A percentile compares a stretch with the other conserved stretches of the same genome.
These are phyloP conservation scores for Oncopeltus fasciatus DNA, from an alignment of 1,140 invertebrate species.

Conservation along the genomic window DNA sequence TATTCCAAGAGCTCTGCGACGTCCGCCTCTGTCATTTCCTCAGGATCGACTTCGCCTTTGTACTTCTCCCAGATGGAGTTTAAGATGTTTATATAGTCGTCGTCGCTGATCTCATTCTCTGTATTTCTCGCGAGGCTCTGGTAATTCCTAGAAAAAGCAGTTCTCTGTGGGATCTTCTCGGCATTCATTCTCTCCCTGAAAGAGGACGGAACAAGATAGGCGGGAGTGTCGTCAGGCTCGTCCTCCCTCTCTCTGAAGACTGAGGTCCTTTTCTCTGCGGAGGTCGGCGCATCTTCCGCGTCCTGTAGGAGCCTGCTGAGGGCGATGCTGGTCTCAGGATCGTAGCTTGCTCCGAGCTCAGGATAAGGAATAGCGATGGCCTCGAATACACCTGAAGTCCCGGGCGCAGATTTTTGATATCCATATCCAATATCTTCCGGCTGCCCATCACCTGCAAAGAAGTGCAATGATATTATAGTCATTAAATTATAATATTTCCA, in stretches of 20 bases:
- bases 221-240: constrained; percentile 10
- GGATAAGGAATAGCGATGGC: constrained; percentile 13
- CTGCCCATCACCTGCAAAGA: constrained; percentile 23
- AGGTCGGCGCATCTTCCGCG: constrained; percentile 8
- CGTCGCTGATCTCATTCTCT: constrained; percentile 12
- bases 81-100: constrained; percentile 19
- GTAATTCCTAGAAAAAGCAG: constrained; percentile 20
- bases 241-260: constrained; percentile 23
- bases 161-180: constrained; percentile 9
- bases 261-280: constrained; percentile 15
- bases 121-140: constrained; percentile 15
- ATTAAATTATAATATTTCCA: no score
- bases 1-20: constrained; percentile 19
- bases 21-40: constrained; percentile 18
- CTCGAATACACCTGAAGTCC: constrained; percentile 17
- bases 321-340: not conserved
- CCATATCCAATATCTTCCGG: constrained; percentile 27
- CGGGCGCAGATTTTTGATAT: constrained; percentile 23
- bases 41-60: constrained; percentile 18
- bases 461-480: no score
- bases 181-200: constrained; percentile 23
- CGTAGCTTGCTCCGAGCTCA: constrained; percentile 4
- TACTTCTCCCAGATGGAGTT: constrained; percentile 24
- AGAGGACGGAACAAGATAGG: constrained; percentile 16
- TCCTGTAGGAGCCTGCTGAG: constrained; percentile 17